A percentile compares a stretch with the other conserved stretches of the same genome.
Conservation (phyloP, 2,888 invertebrate species). For the Julus scanicus region DNA sequence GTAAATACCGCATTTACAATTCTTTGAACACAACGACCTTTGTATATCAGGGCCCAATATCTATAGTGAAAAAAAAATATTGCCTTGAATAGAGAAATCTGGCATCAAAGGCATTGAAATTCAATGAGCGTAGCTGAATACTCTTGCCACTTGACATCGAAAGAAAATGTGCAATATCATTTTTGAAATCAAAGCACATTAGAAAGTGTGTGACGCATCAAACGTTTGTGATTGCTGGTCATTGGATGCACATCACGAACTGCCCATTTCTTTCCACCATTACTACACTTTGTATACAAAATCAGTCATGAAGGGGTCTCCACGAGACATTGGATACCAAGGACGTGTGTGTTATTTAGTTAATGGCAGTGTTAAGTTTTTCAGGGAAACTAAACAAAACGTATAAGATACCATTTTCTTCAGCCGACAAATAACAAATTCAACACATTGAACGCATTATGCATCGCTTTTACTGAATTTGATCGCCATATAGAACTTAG, state of each 20-base stretch:
- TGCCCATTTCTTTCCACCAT: neutral
- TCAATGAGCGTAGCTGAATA: conserved; percentile 29
- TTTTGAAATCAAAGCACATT: conserved; percentile 22
- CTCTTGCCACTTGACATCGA: conserved; percentile 41
- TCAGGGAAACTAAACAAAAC: neutral
- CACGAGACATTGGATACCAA: neutral
- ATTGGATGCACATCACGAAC: conserved; percentile 6
- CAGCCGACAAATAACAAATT: neutral
- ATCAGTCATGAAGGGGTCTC: neutral
- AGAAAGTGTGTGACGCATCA: neutral
- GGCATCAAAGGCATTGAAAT: conserved; percentile 38
- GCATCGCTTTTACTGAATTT: neutral
- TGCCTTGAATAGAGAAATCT: conserved; percentile 36
- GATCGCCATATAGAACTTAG: neutral
- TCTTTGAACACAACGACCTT: conserved; percentile 22
- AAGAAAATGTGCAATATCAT: conserved; percentile 45
- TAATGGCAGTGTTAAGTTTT: neutral
- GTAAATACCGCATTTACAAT: conserved; percentile 37
- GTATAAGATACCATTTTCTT: neutral
- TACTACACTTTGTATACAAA: neutral
- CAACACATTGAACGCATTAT: neutral
- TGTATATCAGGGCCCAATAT: neutral
- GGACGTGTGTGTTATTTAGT: neutral
- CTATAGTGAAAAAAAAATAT: conserved; percentile 23
- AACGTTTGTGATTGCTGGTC: neutral